Base-by-base conservation (phyloP, 2,113 vertebrate genomes). In the Eudyptes chrysolophus region DNA sequence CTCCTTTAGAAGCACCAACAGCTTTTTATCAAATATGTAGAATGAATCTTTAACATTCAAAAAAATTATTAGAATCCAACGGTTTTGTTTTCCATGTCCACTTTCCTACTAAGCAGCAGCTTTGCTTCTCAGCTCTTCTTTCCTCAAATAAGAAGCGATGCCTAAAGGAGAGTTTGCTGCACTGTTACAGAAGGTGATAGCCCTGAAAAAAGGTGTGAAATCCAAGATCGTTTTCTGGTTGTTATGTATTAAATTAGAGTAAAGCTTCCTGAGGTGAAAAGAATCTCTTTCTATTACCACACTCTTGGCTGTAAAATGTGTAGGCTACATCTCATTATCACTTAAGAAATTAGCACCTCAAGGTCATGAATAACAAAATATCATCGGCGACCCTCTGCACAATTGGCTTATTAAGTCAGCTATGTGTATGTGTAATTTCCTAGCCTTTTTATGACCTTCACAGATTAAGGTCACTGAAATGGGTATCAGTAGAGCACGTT, bases 341-440 rank as follows among this genome's bases (percentile, higher is more conserved):
- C 71, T 7, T 25, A 21, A 46, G 84, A 68, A 88, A 90, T 96
- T 46, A 34, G 20, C 79, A 21, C 54, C 83, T 75, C 48, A 10
- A 10, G 84, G 87, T 72, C 82, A 8, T 6, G 22, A 64, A 34
- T 13, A n/a, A 57, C 78, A 66, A 51, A 52, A 26, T 6, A 11
- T 0, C 4, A 5, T 13, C 44, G 13, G 4, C 0, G n/a, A n/a
- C 25, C 66, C 44, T 7, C 42, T 0, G 6, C 11, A 42, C 76
- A 13, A 61, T 0, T 5, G 72, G 15, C 7, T 86, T 7, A 14
- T 46, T 58, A 61, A 74, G 5, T 18, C 65, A 26, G n/a, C 22
- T 19, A 1, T 15, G 40, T 4, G 36, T 5, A 21, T 2, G 20
- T 58, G 76, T 49, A 30, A 77, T 94, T 69, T 79, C 40, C 92